phyloP scores from a whole-genome alignment of 30 jellyfish, hydroid and myxozoan species.

The Sanderia malayensis region DNA sequence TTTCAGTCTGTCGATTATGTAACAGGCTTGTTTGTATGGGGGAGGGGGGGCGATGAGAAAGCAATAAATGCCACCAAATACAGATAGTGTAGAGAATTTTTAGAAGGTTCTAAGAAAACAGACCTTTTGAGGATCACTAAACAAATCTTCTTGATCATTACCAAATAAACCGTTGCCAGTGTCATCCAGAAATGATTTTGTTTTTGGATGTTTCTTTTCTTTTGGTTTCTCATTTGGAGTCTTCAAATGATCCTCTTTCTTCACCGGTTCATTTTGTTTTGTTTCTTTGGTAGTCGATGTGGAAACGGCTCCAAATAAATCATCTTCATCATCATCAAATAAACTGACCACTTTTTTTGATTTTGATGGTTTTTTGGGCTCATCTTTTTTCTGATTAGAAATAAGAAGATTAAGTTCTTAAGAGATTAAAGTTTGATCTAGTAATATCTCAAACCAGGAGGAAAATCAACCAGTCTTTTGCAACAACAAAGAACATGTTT shows the following conservation, averaged over 20 bases:
- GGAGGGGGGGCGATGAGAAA: too few species aligned
- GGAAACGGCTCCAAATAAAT: slow-evolving; percentile 38
- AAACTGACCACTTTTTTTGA: slow-evolving; percentile 35
- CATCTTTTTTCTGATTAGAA: slow-evolving; percentile 16
- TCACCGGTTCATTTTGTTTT: neutral
- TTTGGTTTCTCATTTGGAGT: slow-evolving; percentile 13
- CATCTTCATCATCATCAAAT: slow-evolving; percentile 67
- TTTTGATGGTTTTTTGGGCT: slow-evolving; percentile 44
- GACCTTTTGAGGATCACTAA: neutral
- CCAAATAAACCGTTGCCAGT: slow-evolving; percentile 60
- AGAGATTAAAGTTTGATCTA: too few species aligned
- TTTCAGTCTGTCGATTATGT: too few species aligned
- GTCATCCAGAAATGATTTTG: slow-evolving; percentile 48
- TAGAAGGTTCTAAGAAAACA: too few species aligned
- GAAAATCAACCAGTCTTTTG: too few species aligned
- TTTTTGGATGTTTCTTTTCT: slow-evolving; percentile 23
- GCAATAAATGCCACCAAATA: too few species aligned
- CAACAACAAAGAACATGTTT: too few species aligned
- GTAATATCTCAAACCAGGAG: too few species aligned
- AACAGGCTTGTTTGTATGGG: too few species aligned
- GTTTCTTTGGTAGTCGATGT: slow-evolving; percentile 6
- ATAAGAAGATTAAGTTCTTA: too few species aligned
- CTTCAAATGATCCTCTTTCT: slow-evolving; percentile 4
- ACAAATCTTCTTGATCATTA: slow-evolving; percentile 42
- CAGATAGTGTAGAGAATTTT: too few species aligned